phyloP scores from a whole-genome alignment of 2,797 vertebrate genomes.

The Brachyalestes nurse region DNA sequence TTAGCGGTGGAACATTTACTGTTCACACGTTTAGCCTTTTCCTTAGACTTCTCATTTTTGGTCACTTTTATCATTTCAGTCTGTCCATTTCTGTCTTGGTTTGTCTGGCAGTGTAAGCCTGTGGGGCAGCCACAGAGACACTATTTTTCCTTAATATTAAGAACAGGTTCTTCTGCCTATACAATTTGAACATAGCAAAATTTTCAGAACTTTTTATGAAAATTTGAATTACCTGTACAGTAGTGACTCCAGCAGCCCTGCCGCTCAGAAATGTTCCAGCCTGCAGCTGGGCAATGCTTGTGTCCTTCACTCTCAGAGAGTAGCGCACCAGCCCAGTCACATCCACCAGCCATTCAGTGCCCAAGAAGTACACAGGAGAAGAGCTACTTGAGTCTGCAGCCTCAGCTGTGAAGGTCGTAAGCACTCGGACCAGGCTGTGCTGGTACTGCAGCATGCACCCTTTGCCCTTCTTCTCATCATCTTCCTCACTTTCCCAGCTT shows the following conservation, averaged over 20 bases:
- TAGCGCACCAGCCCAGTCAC: slow-evolving; percentile 85
- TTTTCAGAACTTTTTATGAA: too few relatives aligned
- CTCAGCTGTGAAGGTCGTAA: slow-evolving; percentile 77
- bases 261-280: slow-evolving; percentile 83
- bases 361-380: slow-evolving; percentile 82
- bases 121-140: background rate
- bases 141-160: background rate
- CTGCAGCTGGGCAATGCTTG: slow-evolving; percentile 81
- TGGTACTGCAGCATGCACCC: slow-evolving; percentile 94
- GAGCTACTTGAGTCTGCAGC: slow-evolving; percentile 58
- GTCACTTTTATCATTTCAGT: background rate
- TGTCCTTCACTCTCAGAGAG: slow-evolving; percentile 86
- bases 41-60: background rate
- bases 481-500: slow-evolving; percentile 89
- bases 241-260: slow-evolving; percentile 87
- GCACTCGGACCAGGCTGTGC: slow-evolving; percentile 84
- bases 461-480: slow-evolving; percentile 87
- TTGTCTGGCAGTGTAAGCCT: background rate
- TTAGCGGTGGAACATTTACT: background rate
- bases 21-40: background rate
- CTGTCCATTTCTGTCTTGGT: background rate
- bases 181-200: too few relatives aligned
- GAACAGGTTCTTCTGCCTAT: too few relatives aligned
- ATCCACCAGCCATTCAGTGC: slow-evolving; percentile 92
- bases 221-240: slow-evolving; percentile 82